phyloP scores from a whole-genome alignment of 2,797 vertebrate species.

The Hapalemur alaotrensis region DNA sequence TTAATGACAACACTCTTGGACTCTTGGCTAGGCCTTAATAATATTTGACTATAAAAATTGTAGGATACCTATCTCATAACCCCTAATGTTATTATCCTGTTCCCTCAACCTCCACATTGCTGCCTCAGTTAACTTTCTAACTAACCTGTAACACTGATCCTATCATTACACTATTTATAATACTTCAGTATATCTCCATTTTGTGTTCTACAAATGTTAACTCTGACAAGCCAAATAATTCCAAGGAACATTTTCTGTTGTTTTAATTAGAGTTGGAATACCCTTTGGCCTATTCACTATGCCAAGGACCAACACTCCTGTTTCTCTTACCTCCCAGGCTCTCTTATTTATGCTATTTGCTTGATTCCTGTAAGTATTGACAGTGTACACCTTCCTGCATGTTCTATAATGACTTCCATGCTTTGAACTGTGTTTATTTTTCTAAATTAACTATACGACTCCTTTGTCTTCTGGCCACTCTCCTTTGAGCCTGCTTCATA shows the following conservation, averaged over 20 bases:
- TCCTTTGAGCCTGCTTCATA: neutral
- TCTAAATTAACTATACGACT: neutral
- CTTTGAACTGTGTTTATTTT: neutral
- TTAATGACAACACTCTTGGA: neutral
- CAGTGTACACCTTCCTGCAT: neutral
- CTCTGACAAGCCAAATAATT: neutral
- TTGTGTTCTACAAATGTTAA: neutral
- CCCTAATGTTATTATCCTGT: neutral
- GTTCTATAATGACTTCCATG: neutral
- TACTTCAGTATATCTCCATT: neutral
- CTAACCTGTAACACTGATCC: neutral
- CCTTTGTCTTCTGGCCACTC: neutral
- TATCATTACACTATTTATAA: neutral
- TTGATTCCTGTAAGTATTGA: neutral
- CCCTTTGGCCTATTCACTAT: neutral
- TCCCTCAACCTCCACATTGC: neutral
- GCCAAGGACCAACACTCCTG: rapidly evolving
- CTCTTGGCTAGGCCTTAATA: neutral
- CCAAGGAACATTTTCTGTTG: neutral
- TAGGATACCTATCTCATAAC: neutral
- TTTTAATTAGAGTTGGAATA: neutral
- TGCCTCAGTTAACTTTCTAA: neutral
- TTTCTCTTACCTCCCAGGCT: neutral
- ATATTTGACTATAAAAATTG: neutral
- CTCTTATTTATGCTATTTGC: neutral